A percentile compares a stretch with the other conserved stretches of the same genome.
Evolutionary conservation across 2,113 vertebrate genomes (phyloP).

Genomic region (Pongo pygmaeus): DNA sequence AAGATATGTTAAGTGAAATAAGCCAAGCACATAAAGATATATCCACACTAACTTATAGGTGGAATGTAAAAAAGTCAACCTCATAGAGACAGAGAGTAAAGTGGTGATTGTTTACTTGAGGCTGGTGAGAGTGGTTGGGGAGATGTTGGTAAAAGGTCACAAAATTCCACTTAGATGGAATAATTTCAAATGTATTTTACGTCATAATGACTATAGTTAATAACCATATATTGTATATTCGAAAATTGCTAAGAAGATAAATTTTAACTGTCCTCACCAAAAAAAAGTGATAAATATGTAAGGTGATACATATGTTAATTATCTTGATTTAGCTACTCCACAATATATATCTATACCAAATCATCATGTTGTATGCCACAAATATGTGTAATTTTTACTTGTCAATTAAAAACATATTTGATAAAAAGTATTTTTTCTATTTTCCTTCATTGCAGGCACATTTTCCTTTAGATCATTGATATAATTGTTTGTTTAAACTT

Average conservation of each 20-base stretch:
- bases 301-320: not conserved
- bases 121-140: not conserved
- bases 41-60: not conserved
- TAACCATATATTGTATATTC: not conserved
- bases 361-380: not conserved
- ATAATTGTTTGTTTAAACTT: not conserved
- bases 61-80: not conserved
- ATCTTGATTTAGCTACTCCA: not conserved
- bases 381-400: not conserved
- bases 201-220: not conserved
- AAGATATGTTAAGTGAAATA: not conserved
- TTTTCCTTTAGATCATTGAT: not conserved
- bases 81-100: not conserved
- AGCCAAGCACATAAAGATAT: not conserved
- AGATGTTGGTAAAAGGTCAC: not conserved
- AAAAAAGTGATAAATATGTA: not conserved
- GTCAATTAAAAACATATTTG: not conserved
- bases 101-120: not conserved
- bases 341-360: not conserved
- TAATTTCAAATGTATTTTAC: not conserved
- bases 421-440: not conserved
- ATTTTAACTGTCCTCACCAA: not conserved
- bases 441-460: not conserved
- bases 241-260: not conserved
- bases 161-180: not conserved